These are phyloP conservation scores for Gallinago solitaria DNA, from an alignment of 2,797 vertebrate species.

Conservation along the genomic window DNA sequence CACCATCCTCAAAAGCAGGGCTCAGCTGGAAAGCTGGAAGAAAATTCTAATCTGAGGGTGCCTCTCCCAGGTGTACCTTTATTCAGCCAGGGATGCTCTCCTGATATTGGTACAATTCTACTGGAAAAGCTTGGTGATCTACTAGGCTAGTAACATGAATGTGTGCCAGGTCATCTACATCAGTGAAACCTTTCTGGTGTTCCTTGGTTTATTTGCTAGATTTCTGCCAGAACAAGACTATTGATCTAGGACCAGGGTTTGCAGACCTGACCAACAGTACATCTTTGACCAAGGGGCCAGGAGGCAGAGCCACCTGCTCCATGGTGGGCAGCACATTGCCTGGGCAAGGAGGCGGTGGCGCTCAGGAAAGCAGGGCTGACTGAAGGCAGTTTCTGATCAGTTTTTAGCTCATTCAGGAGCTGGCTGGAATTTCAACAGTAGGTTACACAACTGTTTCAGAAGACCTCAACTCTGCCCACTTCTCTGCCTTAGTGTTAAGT, in stretches of 20 bases:
- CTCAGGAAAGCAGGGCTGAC: neutral
- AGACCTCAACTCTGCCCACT: neutral
- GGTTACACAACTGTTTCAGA: neutral
- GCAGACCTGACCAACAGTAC: neutral
- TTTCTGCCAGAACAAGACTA: neutral
- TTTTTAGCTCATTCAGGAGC: neutral
- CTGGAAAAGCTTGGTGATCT: neutral
- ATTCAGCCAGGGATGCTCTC: neutral
- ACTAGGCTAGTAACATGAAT: neutral
- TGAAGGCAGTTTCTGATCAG: neutral
- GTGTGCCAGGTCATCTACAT: neutral
- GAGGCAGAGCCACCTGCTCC: neutral
- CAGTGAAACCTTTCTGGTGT: neutral
- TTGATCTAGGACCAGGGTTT: neutral
- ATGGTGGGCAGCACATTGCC: neutral
- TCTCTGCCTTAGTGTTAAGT: neutral
- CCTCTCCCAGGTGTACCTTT: neutral
- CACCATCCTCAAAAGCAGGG: neutral
- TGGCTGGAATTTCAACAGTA: neutral
- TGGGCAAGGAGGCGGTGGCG: accelerated
- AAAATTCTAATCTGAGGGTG: neutral
- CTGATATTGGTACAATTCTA: neutral
- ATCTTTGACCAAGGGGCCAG: neutral
- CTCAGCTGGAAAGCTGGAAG: neutral
- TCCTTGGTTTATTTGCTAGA: neutral